Conservation (phyloP, 2,888 invertebrate species). For the Glomeris marginata region DNA sequence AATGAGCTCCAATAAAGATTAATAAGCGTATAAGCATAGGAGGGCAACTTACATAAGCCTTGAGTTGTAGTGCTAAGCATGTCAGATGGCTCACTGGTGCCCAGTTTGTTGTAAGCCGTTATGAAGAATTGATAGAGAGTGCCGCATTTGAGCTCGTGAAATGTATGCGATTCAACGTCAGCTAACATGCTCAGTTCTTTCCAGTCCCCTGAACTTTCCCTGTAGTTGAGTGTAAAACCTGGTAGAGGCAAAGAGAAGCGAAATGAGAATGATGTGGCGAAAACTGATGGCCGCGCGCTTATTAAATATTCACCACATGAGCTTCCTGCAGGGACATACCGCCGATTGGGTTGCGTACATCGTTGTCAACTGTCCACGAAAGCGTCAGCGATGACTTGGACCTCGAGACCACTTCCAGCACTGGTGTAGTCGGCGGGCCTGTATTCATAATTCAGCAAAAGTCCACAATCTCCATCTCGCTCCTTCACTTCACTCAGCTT, state of each 20-base stretch:
- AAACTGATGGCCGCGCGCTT: background rate
- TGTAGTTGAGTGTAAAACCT: conserved; percentile 28
- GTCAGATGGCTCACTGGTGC: conserved; percentile 54
- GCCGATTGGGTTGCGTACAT: conserved; percentile 7
- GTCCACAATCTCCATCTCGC: background rate
- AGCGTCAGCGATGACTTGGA: conserved; percentile 1
- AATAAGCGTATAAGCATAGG: background rate
- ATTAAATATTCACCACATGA: background rate
- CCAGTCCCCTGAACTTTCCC: conserved; percentile 47
- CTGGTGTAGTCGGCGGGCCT: conserved; percentile 5
- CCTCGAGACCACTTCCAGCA: conserved; percentile 1
- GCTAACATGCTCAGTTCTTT: conserved; percentile 45
- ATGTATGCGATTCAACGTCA: conserved; percentile 50
- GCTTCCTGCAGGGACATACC: conserved; percentile 2
- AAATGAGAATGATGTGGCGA: background rate
- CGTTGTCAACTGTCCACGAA: conserved; percentile 4
- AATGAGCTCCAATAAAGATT: background rate
- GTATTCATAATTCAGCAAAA: conserved; percentile 4
- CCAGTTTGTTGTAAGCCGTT: conserved; percentile 60
- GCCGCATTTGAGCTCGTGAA: conserved; percentile 63
- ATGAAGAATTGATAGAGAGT: conserved; percentile 58
- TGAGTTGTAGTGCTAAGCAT: conserved; percentile 57
- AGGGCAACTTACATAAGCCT: conserved; percentile 48
- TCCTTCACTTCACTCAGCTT: no score
- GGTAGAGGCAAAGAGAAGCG: background rate